Percentiles rank a stretch among this genome's conserved stretches.
phyloP scores from a whole-genome alignment of 2,888 invertebrate species.

The Drosophila prolongata region DNA sequence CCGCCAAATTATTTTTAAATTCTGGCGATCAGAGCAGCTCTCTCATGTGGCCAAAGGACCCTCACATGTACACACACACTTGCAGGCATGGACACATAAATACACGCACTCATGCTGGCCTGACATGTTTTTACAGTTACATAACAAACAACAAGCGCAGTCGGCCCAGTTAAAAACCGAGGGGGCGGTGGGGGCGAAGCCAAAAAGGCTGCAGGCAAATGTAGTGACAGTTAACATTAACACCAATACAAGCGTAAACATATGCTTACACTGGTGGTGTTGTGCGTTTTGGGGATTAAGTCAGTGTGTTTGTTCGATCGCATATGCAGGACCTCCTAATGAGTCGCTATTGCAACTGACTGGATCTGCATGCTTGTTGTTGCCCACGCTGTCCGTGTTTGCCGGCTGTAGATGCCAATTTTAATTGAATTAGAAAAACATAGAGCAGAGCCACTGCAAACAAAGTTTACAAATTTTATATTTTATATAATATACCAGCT shows the following conservation, averaged over 20 bases:
- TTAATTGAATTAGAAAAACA: constrained; percentile 79
- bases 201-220: constrained; percentile 43
- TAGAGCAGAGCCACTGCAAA: constrained; percentile 1
- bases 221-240: constrained; percentile 77
- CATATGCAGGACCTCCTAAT: constrained; percentile 62
- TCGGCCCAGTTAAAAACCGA: constrained; percentile 12
- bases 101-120: constrained; percentile 26
- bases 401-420: constrained; percentile 59
- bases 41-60: constrained; percentile 43
- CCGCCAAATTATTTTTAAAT: constrained; percentile 52
- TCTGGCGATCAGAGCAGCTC: constrained; percentile 5
- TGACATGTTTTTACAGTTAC: constrained; percentile 73
- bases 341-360: constrained; percentile 43
- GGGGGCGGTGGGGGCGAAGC: constrained; percentile 1
- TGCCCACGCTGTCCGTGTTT: constrained; percentile 9
- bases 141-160: constrained; percentile 59
- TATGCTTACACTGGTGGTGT: constrained; percentile 43
- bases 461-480: too few relatives aligned
- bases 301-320: constrained; percentile 13
- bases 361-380: constrained; percentile 17
- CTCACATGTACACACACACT: constrained; percentile 21
- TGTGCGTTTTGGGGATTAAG: neutral
- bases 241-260: constrained; percentile 75
- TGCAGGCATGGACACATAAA: constrained; percentile 16
- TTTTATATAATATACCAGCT: too few relatives aligned